Base-by-base conservation (phyloP, 2,797 vertebrate species). In the Eutrigla gurnardus region DNA sequence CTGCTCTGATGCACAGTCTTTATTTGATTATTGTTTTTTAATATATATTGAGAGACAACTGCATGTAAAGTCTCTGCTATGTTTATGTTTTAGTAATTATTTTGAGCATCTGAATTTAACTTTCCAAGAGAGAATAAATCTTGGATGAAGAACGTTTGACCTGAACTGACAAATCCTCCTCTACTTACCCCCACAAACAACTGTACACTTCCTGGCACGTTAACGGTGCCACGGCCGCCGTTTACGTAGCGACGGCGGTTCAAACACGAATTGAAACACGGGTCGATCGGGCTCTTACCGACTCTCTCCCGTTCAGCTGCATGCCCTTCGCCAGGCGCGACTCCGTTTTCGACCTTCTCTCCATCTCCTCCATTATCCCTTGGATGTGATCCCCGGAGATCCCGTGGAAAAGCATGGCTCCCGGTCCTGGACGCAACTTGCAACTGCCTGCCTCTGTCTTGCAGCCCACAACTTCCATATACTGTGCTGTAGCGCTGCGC, bases 361-460 rank as follows among this genome's bases (percentile, higher is more conserved):
- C 97, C 98, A 99, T 99, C 95, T 99, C 98, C 94, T 99, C 97
- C 98, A 99, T 99, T 96, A 99, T 98, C 64, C 98, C 98, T 92
- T 99, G 98, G 93, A 99, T 99, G 92, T 99, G 97, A 93, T 98
- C 98, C 94, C 98, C 98, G 92, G 98, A 98, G 96, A 99, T 99
- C 89, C 97, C 98, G 96, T 99, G 98, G 96, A 99, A 99, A 95
- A 99, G 98, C 98, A 99, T 99, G 96, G 97, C 97, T 97, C 97
- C 95, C 93, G 97, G 95, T 97, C 97, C 95, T 94, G 97, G 96
- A 93, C 96, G 97, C 95, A 98, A 97, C 92, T 95, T 96, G 96
- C 97, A 97, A 96, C 96, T 96, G 94, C 94, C 96, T 95, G 96
- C 96, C 96, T 96, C 96, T 92, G 96, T 94, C 94, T 97, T 96